A percentile compares a stretch with the other conserved stretches of the same genome.
These are phyloP conservation scores for Harpagifer antarcticus DNA, from an alignment of 2,797 vertebrate species.

Conservation along the genomic window DNA sequence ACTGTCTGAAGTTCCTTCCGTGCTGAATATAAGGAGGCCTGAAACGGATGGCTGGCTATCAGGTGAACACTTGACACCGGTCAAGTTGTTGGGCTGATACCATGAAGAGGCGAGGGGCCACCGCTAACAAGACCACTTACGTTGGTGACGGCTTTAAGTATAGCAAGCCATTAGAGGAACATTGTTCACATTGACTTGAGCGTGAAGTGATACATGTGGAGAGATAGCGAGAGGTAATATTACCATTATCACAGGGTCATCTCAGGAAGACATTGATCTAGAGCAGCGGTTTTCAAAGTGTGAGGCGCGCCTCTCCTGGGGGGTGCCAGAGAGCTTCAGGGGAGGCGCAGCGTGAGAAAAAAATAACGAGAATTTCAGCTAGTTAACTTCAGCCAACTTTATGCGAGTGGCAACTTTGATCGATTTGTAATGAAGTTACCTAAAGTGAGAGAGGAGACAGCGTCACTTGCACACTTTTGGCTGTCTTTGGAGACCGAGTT, in stretches of 20 bases:
- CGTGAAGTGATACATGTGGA: slow-evolving; percentile 75
- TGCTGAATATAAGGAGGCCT: slow-evolving; percentile 36
- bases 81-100: slow-evolving; percentile 80
- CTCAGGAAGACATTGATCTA: slow-evolving; percentile 76
- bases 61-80: slow-evolving; percentile 81
- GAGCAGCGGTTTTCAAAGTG: slow-evolving; percentile 12
- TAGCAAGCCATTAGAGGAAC: slow-evolving; percentile 80
- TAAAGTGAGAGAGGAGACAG: no score
- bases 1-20: slow-evolving; percentile 17
- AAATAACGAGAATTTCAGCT: no score
- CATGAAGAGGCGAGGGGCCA: slow-evolving; percentile 67
- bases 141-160: slow-evolving; percentile 77
- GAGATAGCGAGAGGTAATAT: slow-evolving; percentile 79
- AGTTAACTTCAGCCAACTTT: no score
- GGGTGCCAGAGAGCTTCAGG: no score
- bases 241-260: slow-evolving; percentile 82
- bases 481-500: no score
- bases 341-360: no score
- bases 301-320: no score
- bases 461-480: no score
- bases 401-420: no score
- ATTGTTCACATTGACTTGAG: slow-evolving; percentile 72
- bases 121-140: slow-evolving; percentile 76
- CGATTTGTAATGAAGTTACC: no score
- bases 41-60: slow-evolving; percentile 61